Evolutionary conservation across 1,140 invertebrate genomes (phyloP).

Genomic region (Sogatella furcifera): DNA sequence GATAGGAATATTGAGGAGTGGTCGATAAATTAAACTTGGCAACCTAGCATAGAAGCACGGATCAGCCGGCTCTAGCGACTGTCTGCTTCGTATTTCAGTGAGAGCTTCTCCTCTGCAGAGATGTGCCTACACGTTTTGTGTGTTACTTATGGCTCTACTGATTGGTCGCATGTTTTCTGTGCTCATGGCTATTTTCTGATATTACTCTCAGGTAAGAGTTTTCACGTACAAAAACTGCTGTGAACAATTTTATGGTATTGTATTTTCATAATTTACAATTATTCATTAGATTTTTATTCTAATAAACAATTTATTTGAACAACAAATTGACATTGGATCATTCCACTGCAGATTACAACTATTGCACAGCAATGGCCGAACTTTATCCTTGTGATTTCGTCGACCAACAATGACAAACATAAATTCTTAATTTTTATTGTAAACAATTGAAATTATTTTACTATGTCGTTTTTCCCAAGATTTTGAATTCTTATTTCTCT

Average conservation of each 20-base stretch:
- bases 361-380: not conserved
- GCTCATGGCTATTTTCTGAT: not conserved
- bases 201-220: not conserved
- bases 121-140: conserved; percentile 11
- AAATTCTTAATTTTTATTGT: too few relatives aligned
- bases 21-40: conserved; percentile 2
- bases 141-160: conserved; percentile 13
- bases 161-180: not conserved
- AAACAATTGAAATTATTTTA: too few relatives aligned
- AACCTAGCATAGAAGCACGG: conserved; percentile 8
- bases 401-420: too few relatives aligned
- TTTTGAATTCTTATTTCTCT: too few relatives aligned
- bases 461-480: too few relatives aligned
- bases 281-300: not conserved
- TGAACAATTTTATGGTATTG: not conserved
- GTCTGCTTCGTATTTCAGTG: conserved; percentile 15
- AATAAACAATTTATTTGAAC: not conserved
- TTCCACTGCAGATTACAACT: not conserved
- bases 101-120: conserved; percentile 11
- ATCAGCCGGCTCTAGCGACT: conserved; percentile 3
- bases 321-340: not conserved
- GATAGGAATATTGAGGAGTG: too few relatives aligned
- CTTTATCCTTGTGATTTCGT: not conserved
- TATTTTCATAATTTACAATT: not conserved
- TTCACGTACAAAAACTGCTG: not conserved